Conservation (phyloP, 30 jellyfish, hydroid and myxozoan genomes). For the Aurelia sp. region DNA sequence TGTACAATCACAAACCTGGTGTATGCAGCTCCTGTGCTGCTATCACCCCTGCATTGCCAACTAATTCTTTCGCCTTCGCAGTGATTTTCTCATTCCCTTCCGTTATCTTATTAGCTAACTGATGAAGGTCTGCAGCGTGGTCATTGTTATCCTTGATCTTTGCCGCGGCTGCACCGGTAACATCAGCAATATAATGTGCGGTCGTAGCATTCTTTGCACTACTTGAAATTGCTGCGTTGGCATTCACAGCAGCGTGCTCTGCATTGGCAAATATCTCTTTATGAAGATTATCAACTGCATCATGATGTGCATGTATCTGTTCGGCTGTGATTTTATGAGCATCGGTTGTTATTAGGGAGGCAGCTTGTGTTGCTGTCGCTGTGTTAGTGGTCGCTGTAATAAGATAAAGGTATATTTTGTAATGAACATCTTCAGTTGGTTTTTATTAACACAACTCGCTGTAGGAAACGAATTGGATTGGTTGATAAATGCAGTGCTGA, state of each 20-base stretch:
- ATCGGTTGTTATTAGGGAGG: too few species aligned
- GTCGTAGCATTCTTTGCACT: constrained; percentile 33
- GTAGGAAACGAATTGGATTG: too few species aligned
- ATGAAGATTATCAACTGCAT: constrained; percentile 46
- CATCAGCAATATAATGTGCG: constrained; percentile 43
- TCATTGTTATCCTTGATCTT: constrained; percentile 45
- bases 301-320: constrained; percentile 23
- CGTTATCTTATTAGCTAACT: constrained; percentile 41
- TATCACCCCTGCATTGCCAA: constrained; percentile 23
- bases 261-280: constrained; percentile 40
- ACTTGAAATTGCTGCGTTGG: constrained; percentile 16
- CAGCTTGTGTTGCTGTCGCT: too few species aligned
- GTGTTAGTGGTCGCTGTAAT: too few species aligned
- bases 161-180: constrained; percentile 48
- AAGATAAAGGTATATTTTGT: too few species aligned
- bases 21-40: constrained; percentile 29
- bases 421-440: too few species aligned
- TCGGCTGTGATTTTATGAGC: neutral
- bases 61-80: constrained; percentile 35
- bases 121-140: constrained; percentile 57
- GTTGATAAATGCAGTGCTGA: too few species aligned
- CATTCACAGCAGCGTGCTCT: constrained; percentile 33
- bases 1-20: constrained; percentile 25
- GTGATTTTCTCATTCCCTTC: neutral
- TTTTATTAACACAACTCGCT: too few species aligned